Evolutionary conservation across 2,113 vertebrate species (phyloP), one percentile per base, ranked within the genome.

Genomic region (Procavia capensis): DNA sequence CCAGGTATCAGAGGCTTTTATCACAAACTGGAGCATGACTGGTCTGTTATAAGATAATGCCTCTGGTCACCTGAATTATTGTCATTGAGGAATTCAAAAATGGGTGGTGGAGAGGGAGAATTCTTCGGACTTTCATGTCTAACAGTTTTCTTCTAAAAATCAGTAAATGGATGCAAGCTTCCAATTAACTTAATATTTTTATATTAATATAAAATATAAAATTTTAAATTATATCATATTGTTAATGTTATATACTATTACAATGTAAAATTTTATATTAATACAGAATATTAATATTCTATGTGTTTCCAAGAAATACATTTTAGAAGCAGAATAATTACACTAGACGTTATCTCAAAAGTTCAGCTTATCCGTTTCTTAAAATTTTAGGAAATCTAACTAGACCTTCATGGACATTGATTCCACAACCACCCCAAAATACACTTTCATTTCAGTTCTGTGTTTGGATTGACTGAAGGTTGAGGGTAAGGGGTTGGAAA

Each of bases 321-420:
- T 89, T 91, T 84, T 86, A 68, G 43, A 93, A 92, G 9, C 4
- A 87, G 34, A 75, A 31, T 85, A 93, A 88, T 93, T 93, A 68
- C 0, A 85, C 19, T 59, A 50, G 29, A 57, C 92, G 31, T 24
- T 79, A 50, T 84, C 39, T 63, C 14, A 78, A 70, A n/a, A 85
- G 24, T 3, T 16, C n/a, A 64, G 72, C 82, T 91, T 90, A 7
- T 61, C 39, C 3, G 29, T 39, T 90, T 88, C 83, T 27, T 47
- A 83, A 68, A 82, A 13, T 61, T 78, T 95, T 82, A 81, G n/a
- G 22, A 84, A 92, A 74, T 80, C 80, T 34, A 82, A n/a, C 6
- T 24, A 74, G 29, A 85, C 61, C 4, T 74, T 90, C 11, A 66
- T 27, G 43, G 79, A 64, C 2, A 61, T 2, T 91, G 22, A 83